phyloP scores from a whole-genome alignment of 1,140 invertebrate genomes.

The Ips typographus region DNA sequence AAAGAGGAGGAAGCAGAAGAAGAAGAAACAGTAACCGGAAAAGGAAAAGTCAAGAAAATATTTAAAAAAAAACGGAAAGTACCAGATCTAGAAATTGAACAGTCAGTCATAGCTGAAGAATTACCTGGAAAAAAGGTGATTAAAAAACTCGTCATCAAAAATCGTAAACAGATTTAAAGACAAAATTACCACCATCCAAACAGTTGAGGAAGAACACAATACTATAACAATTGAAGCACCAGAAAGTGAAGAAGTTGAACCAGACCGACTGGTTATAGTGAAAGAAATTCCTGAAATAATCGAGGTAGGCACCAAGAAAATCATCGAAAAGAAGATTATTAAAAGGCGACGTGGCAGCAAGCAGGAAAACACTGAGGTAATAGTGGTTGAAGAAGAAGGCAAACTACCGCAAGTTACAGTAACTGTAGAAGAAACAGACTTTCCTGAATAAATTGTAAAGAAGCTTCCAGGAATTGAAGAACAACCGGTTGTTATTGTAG shows the following conservation, averaged over 20 bases:
- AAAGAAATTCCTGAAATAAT: constrained; percentile 43
- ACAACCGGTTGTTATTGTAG: constrained; percentile 42
- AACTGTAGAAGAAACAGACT: constrained; percentile 47
- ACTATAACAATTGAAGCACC: constrained; percentile 47
- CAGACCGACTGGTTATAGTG: constrained; percentile 39
- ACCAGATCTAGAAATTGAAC: constrained; percentile 14
- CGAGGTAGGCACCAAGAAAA: constrained; percentile 45
- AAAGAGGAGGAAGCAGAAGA: constrained; percentile 44
- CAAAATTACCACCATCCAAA: constrained; percentile 55
- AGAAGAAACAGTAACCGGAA: not conserved
- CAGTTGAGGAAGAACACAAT: constrained; percentile 55
- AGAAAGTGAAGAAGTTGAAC: constrained; percentile 37
- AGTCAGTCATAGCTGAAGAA: constrained; percentile 42
- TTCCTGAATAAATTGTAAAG: constrained; percentile 49
- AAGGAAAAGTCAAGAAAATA: constrained; percentile 22
- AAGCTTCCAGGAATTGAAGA: constrained; percentile 44
- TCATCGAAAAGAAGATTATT: constrained; percentile 49
- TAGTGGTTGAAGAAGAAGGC: constrained; percentile 50
- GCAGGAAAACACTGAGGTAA: constrained; percentile 49
- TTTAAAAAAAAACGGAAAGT: constrained; percentile 24
- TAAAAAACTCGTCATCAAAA: constrained; percentile 52
- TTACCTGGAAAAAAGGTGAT: constrained; percentile 49
- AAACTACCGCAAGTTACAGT: constrained; percentile 50
- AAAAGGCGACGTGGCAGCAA: constrained; percentile 47
- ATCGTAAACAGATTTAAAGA: constrained; percentile 49